A percentile compares a stretch with the other conserved stretches of the same genome.
These are phyloP conservation scores for Cordilura impudica DNA, from an alignment of 2,888 invertebrate genomes.

Conservation along the genomic window DNA sequence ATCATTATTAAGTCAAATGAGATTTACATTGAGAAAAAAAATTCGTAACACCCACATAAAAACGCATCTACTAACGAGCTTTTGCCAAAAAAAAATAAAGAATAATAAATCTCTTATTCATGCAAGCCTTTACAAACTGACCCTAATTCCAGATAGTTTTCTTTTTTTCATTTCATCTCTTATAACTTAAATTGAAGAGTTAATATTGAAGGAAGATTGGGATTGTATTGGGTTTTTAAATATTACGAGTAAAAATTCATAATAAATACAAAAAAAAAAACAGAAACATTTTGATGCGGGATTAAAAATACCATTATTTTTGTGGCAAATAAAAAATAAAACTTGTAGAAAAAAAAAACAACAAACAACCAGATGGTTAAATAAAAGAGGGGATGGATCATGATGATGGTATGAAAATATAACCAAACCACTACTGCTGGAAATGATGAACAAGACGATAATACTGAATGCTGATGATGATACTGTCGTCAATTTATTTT, in stretches of 20 bases:
- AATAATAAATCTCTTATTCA: too few relatives aligned
- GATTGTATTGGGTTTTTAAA: not conserved
- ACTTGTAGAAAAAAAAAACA: not conserved
- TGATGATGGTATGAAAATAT: not conserved
- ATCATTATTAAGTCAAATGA: not conserved
- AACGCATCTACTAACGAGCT: slow-evolving; percentile 6
- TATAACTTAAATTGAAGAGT: too few relatives aligned
- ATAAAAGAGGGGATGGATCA: not conserved
- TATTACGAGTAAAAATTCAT: slow-evolving; percentile 3
- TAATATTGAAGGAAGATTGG: not conserved
- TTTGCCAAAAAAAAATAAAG: too few relatives aligned
- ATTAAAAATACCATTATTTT: slow-evolving; percentile 19
- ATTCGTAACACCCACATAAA: not conserved
- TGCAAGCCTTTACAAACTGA: not conserved
- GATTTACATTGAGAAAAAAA: not conserved
- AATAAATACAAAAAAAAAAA: slow-evolving; percentile 1
- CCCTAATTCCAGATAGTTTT: slow-evolving; percentile 14
- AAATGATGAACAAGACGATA: not conserved
- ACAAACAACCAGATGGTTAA: slow-evolving; percentile 4
- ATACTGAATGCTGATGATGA: not conserved
- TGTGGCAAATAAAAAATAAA: slow-evolving; percentile 23
- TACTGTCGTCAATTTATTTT: not conserved
- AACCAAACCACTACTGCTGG: not conserved
- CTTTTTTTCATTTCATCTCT: too few relatives aligned
- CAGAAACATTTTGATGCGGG: slow-evolving; percentile 31